Evolutionary conservation across 2,113 vertebrate species (phyloP).

Genomic region (Neogobius melanostomus): DNA sequence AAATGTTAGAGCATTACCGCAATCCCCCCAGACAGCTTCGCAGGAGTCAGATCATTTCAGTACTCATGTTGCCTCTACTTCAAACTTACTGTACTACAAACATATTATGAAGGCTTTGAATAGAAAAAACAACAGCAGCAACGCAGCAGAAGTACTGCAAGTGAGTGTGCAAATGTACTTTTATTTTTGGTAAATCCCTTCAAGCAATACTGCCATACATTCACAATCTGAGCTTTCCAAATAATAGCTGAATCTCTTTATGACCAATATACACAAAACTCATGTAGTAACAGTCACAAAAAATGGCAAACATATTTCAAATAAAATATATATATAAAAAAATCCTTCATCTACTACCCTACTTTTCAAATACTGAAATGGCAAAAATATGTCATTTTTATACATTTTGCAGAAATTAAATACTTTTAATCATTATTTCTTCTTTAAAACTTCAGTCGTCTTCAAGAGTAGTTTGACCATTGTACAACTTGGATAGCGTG

Average conservation of each 20-base stretch:
- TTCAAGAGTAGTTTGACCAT: neutral
- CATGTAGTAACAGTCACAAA: neutral
- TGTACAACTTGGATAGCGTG: neutral
- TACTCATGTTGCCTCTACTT: no score
- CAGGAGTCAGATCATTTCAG: no score
- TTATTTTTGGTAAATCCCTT: neutral
- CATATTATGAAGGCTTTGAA: no score
- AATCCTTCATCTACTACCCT: constrained; percentile 10
- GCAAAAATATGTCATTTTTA: constrained; percentile 4
- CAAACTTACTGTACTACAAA: no score
- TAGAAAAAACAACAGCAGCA: no score
- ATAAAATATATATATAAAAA: constrained; percentile 21
- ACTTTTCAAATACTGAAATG: constrained; percentile 46
- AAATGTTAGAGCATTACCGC: no score
- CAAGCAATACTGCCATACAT: neutral
- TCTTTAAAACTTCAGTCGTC: constrained; percentile 25
- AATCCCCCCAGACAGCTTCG: no score
- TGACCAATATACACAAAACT: constrained; percentile 1
- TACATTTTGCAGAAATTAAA: constrained; percentile 12
- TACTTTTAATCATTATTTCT: constrained; percentile 5
- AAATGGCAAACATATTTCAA: neutral
- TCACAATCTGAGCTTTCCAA: neutral
- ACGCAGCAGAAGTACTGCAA: no score
- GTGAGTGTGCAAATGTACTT: neutral
- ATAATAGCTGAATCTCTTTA: neutral